phyloP scores from a whole-genome alignment of 2,797 vertebrate species.

The Syndactyla subalaris region DNA sequence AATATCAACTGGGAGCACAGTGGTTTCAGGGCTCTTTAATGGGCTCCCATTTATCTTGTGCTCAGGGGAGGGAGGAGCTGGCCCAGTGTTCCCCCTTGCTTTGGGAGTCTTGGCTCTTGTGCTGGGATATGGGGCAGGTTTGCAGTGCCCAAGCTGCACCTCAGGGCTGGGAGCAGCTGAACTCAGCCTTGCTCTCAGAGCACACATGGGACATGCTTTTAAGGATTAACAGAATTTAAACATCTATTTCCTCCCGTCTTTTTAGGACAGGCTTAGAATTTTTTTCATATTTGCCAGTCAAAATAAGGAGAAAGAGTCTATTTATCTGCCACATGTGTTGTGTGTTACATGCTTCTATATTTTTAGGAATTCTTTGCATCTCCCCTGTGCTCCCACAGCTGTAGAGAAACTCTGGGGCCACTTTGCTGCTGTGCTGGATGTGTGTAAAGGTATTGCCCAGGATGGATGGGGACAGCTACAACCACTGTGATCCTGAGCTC shows the following conservation, averaged over 20 bases:
- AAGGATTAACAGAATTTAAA: neutral
- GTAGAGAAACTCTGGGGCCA: neutral
- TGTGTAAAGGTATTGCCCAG: neutral
- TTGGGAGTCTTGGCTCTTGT: too few species aligned
- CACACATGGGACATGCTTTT: neutral
- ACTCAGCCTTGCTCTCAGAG: neutral
- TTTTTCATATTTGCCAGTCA: neutral
- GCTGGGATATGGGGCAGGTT: neutral
- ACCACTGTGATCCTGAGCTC: neutral
- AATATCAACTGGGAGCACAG: neutral
- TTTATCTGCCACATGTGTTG: neutral
- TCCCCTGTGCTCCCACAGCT: neutral
- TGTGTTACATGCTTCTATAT: neutral
- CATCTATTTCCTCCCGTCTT: neutral
- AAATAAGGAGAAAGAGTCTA: neutral
- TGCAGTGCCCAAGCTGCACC: too few species aligned
- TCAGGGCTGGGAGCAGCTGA: neutral
- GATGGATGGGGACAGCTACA: neutral
- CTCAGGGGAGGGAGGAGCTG: neutral
- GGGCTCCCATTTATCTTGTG: neutral
- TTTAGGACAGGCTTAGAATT: neutral
- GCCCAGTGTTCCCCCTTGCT: too few species aligned
- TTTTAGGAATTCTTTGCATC: neutral
- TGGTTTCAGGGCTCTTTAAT: neutral
- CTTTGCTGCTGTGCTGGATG: neutral